Conservation (phyloP, 2,113 vertebrate genomes). For the Apaloderma vittatum region DNA sequence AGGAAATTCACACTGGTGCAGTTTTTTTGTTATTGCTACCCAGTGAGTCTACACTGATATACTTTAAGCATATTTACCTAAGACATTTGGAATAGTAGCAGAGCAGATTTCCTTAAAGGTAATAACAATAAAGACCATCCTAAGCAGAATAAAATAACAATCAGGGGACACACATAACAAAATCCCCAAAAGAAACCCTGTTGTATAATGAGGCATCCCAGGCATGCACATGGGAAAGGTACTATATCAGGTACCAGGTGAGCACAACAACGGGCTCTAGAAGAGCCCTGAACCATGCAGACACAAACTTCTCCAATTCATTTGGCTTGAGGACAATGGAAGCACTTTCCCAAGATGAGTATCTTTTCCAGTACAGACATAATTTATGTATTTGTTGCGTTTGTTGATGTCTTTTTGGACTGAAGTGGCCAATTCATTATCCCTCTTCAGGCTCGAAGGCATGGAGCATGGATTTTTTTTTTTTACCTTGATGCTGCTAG, state of each 20-base stretch:
- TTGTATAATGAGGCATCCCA: no score
- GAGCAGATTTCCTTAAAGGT: neutral
- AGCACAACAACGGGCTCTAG: neutral
- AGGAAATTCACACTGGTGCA: neutral
- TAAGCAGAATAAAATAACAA: neutral
- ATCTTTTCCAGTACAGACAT: neutral
- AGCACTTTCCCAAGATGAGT: neutral
- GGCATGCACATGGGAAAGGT: no score
- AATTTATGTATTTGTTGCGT: neutral
- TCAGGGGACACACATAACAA: neutral
- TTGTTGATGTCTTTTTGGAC: neutral
- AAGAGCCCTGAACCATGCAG: neutral
- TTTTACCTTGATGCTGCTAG: neutral
- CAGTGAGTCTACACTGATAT: neutral
- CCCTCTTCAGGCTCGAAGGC: neutral
- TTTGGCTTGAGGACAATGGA: neutral
- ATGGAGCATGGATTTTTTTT: fast-evolving
- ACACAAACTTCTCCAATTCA: neutral
- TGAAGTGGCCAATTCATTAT: neutral
- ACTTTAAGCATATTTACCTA: neutral
- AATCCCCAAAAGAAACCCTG: neutral
- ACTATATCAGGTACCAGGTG: fast-evolving
- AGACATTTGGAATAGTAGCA: neutral
- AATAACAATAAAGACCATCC: neutral
- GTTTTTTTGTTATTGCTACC: neutral